These are phyloP conservation scores for Grantiella picta DNA, from an alignment of 2,113 vertebrate genomes.

Conservation along the genomic window DNA sequence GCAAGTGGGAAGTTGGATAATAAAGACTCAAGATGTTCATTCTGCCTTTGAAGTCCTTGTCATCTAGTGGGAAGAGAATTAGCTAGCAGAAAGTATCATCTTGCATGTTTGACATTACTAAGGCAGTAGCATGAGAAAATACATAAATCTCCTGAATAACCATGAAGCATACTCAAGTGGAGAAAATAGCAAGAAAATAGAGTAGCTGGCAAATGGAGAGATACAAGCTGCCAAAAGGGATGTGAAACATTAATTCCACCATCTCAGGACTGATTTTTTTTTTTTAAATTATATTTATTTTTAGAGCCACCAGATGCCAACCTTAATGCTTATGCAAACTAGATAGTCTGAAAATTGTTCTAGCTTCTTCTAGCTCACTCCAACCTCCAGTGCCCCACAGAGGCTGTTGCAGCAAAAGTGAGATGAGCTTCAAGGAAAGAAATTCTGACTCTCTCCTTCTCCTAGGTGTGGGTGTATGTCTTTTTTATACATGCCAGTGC, in stretches of 20 bases:
- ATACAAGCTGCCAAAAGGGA: constrained; percentile 11
- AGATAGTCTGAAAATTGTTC: neutral
- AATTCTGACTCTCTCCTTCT: neutral
- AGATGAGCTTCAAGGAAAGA: neutral
- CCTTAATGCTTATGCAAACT: neutral
- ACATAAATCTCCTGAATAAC: constrained; percentile 6
- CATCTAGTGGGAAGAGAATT: neutral
- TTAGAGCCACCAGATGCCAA: constrained; percentile 7
- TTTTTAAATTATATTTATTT: neutral
- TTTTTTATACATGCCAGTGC: neutral
- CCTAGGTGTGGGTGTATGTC: neutral
- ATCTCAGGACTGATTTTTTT: neutral
- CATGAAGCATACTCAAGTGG: neutral
- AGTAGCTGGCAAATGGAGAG: constrained; percentile 19
- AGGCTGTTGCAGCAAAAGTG: neutral
- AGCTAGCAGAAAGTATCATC: neutral
- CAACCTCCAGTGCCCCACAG: neutral
- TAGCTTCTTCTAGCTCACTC: neutral
- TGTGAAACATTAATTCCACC: constrained; percentile 9
- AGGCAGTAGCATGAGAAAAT: constrained; percentile 4
- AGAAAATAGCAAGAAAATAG: neutral
- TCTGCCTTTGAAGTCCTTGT: constrained; percentile 4
- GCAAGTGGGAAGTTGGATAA: neutral
- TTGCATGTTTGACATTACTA: neutral
- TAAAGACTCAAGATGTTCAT: neutral